These are phyloP conservation scores for Columbina picui DNA, from an alignment of 2,113 vertebrate genomes.

Conservation along the genomic window DNA sequence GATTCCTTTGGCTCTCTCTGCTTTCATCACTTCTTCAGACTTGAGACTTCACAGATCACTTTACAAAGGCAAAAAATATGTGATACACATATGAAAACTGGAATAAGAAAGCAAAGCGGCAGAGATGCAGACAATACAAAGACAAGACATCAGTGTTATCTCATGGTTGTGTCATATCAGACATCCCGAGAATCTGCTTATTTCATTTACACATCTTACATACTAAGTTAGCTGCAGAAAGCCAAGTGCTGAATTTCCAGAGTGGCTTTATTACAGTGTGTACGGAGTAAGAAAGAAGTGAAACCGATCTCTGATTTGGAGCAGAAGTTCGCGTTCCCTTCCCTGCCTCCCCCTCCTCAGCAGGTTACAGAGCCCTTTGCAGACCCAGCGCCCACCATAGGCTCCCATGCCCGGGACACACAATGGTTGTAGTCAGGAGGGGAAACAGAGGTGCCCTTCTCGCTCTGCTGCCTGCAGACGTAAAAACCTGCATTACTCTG, in stretches of 20 bases:
- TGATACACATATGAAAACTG: background rate
- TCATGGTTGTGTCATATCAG: background rate
- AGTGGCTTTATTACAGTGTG: background rate
- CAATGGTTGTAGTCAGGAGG: background rate
- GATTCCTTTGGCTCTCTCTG: background rate
- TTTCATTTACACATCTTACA: background rate
- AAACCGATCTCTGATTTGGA: background rate
- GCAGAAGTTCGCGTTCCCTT: accelerated
- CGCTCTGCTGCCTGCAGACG: background rate
- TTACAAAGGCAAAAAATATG: background rate
- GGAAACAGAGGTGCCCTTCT: background rate
- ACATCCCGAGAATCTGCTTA: background rate
- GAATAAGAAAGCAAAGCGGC: background rate
- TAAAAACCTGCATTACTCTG: background rate
- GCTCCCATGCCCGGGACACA: background rate
- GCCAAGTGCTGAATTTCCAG: background rate
- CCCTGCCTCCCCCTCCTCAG: background rate
- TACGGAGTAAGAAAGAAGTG: background rate
- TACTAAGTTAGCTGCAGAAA: background rate
- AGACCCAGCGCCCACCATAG: accelerated
- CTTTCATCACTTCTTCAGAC: too few relatives aligned
- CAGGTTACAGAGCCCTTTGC: background rate
- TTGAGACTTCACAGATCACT: background rate
- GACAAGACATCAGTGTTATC: background rate
- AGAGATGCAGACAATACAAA: background rate